These are phyloP conservation scores for Neosilurus hyrtlii DNA, from an alignment of 2,797 vertebrate genomes.

Conservation along the genomic window DNA sequence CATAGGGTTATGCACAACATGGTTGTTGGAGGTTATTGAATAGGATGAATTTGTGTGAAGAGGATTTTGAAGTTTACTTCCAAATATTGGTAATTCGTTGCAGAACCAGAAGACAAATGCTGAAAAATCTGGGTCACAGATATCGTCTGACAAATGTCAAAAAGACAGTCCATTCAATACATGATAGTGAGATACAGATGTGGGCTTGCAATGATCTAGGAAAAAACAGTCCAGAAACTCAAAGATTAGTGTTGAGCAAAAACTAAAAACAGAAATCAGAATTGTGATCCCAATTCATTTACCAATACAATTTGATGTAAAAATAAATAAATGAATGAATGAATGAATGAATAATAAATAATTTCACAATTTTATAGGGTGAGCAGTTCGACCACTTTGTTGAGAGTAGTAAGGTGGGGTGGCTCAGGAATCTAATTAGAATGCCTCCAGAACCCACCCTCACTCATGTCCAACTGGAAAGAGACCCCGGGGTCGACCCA, in stretches of 20 bases:
- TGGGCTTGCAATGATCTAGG: neutral
- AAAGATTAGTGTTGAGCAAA: neutral
- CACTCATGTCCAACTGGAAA: too few relatives aligned
- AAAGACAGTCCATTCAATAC: conserved; percentile 4
- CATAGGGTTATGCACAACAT: neutral
- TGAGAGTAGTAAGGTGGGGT: too few relatives aligned
- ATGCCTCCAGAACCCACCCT: too few relatives aligned
- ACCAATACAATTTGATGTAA: neutral
- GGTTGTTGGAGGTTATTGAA: conserved; percentile 18
- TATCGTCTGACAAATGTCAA: conserved; percentile 31
- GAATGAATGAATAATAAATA: too few relatives aligned
- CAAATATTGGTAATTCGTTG: neutral
- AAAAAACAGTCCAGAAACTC: neutral
- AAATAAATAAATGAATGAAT: too few relatives aligned
- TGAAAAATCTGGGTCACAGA: conserved; percentile 40
- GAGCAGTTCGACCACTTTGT: too few relatives aligned
- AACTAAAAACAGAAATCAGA: too few relatives aligned
- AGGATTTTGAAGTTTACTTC: neutral
- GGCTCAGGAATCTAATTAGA: too few relatives aligned
- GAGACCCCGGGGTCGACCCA: too few relatives aligned
- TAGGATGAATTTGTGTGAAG: neutral
- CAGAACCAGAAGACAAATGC: conserved; percentile 3
- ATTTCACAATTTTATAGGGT: too few relatives aligned
- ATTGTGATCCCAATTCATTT: neutral
- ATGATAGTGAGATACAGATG: conserved; percentile 16